Evolutionary conservation across 1,140 invertebrate species (phyloP).

Genomic region (Cotesia vestalis): DNA sequence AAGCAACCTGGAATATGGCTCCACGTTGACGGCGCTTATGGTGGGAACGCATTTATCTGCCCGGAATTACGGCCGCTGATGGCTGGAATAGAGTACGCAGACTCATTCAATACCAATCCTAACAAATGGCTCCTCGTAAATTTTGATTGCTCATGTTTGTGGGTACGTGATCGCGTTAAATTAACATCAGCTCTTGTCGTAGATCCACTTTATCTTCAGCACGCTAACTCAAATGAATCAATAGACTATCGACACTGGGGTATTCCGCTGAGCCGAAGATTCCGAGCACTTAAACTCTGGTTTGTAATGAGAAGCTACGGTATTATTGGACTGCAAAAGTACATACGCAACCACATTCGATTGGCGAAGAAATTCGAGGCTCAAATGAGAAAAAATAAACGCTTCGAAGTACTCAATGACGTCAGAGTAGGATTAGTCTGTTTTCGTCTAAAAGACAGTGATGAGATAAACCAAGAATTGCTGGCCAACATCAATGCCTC

Average conservation of each 20-base stretch:
- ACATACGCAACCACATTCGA: constrained; percentile 88
- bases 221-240: constrained; percentile 77
- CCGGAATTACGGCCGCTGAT: constrained; percentile 81
- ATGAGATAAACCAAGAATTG: constrained; percentile 82
- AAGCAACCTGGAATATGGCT: constrained; percentile 74
- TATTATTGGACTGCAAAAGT: constrained; percentile 80
- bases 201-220: constrained; percentile 91
- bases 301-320: constrained; percentile 88
- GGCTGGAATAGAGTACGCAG: constrained; percentile 83
- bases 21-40: constrained; percentile 85
- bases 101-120: constrained; percentile 92
- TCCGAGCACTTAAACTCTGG: constrained; percentile 89
- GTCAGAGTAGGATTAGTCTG: constrained; percentile 80
- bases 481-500: constrained; percentile 87
- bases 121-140: constrained; percentile 93
- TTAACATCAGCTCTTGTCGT: constrained; percentile 94
- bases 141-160: constrained; percentile 90
- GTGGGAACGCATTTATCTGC: constrained; percentile 85
- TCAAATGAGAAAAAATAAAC: constrained; percentile 76
- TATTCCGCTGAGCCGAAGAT: constrained; percentile 86
- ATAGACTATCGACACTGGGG: constrained; percentile 92
- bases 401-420: constrained; percentile 87
- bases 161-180: constrained; percentile 88
- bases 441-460: constrained; percentile 74
- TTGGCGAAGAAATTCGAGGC: constrained; percentile 86